Conservation (phyloP, 2,797 vertebrate genomes). For the Paguma larvata region DNA sequence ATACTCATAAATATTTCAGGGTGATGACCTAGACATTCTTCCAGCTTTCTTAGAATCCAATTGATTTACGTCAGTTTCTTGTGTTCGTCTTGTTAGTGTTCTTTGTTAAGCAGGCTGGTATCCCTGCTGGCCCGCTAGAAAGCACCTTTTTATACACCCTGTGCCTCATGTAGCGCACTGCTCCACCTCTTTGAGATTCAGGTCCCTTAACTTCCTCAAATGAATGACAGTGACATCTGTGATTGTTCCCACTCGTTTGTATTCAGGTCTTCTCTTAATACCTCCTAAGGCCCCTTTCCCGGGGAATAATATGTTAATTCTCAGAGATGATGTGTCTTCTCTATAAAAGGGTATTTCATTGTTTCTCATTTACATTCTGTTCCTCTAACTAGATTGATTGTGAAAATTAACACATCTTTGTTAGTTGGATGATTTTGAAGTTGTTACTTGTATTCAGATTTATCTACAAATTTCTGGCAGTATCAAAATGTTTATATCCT, state of each 20-base stretch:
- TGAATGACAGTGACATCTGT: background rate
- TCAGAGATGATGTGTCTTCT: background rate
- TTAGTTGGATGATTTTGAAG: constrained; percentile 23
- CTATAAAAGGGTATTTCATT: background rate
- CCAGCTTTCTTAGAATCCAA: background rate
- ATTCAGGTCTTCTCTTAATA: background rate
- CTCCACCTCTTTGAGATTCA: background rate
- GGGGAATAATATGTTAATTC: background rate
- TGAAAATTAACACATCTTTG: background rate
- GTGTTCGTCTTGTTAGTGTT: background rate
- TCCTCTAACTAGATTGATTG: background rate
- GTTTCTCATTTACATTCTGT: background rate
- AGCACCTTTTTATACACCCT: background rate
- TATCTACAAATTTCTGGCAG: background rate
- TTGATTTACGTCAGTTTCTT: background rate
- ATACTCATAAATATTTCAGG: background rate
- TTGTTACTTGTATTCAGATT: background rate
- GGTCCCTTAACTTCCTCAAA: background rate
- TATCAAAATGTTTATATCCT: constrained; percentile 12
- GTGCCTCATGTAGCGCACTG: background rate
- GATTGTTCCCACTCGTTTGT: background rate
- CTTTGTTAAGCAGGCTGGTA: background rate
- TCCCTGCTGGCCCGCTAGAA: background rate
- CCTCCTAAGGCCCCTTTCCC: background rate
- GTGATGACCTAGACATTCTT: background rate